Conservation (phyloP, 2,888 invertebrate genomes). For the Lithophane semibrunnea region DNA sequence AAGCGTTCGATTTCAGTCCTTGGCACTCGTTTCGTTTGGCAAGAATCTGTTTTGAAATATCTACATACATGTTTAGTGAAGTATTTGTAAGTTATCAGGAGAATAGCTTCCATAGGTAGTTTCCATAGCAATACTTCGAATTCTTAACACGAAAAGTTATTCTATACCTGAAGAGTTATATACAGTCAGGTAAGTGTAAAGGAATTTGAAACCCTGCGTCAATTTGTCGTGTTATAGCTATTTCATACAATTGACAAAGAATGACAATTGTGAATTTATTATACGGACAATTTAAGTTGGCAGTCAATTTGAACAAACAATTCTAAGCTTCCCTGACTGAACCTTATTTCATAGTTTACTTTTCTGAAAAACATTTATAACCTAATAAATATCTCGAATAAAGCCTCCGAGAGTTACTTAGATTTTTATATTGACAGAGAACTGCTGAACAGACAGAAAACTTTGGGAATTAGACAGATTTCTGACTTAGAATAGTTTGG, state of each 20-base stretch:
- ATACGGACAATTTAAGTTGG: too few species aligned
- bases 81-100: background rate
- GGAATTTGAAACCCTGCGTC: too few species aligned
- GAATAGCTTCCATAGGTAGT: background rate
- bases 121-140: too few species aligned
- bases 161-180: too few species aligned
- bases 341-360: background rate
- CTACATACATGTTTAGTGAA: background rate
- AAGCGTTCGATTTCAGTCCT: constrained; percentile 17
- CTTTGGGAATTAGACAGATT: constrained; percentile 17
- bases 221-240: too few species aligned
- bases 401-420: background rate
- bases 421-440: background rate
- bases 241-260: too few species aligned
- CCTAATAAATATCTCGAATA: background rate
- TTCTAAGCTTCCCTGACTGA: too few species aligned
- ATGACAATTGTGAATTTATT: too few species aligned
- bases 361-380: background rate
- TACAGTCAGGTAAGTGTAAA: too few species aligned
- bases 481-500: background rate
- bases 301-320: background rate
- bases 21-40: constrained; percentile 47
- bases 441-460: background rate
- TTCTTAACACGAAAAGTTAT: background rate
- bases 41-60: constrained; percentile 19